Base-by-base conservation (phyloP, 2,888 invertebrate species). In the Acleris holmiana region DNA sequence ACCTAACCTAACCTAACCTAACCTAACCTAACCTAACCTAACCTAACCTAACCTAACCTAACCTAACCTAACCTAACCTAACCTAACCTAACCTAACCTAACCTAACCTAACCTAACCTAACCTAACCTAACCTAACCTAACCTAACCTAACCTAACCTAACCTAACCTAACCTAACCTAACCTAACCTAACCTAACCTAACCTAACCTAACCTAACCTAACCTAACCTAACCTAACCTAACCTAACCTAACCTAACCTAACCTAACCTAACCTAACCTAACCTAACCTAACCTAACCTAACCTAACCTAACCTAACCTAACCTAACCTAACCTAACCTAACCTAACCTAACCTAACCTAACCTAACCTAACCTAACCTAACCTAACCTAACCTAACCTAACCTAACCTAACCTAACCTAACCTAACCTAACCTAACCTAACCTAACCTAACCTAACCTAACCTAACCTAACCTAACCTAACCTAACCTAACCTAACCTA, bases 11-110 rank as follows among this genome's bases (percentile, higher is more conserved):
- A 15, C n/a, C n/a, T 44, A 44, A 44, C 44, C 44, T 44, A 44
- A 44, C 44, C 44, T 44, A 44, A 44, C 44, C 44, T 44, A 44
- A 44, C 44, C 44, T 44, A 44, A 44, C 44, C 44, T 44, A 44
- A 44, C 44, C 44, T 44, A 44, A 44, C 44, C 44, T 44, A 44
- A 44, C 44, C 44, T 44, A 44, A 44, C 44, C 44, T 44, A 44
- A 44, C 44, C 44, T 44, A 44, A 44, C 44, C 44, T 44, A 44
- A 44, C 44, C 44, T 44, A 44, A 44, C 44, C 44, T 44, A 44
- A 44, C 44, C 44, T 44, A 44, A 44, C 44, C 44, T 44, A 44
- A 44, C 44, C 44, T 44, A 44, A 44, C 44, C 44, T 44, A 44
- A 44, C 44, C 44, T 44, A 44, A 44, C 44, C 44, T 44, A 44